Evolutionary conservation across 2,113 vertebrate genomes (phyloP).

Genomic region (Crypturellus undulatus): DNA sequence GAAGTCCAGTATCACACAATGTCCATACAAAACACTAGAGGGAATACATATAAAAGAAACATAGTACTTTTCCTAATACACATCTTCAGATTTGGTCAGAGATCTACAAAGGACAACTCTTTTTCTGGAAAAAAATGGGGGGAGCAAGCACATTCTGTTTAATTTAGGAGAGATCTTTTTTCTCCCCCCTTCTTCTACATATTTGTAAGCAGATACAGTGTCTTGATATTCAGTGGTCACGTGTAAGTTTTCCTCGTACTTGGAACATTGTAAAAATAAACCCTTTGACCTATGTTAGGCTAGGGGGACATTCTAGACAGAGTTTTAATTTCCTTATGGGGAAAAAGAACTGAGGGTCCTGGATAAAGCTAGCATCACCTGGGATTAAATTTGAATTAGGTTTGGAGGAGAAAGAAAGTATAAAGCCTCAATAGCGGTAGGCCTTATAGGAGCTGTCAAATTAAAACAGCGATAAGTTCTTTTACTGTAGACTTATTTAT

Average conservation of each 20-base stretch:
- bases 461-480: no score
- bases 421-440: no score
- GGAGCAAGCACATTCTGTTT: background rate
- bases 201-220: background rate
- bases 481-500: no score
- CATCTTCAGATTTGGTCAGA: background rate
- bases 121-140: background rate
- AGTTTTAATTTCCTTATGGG: background rate
- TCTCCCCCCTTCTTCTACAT: background rate
- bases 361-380: no score
- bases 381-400: no score
- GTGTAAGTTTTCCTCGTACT: background rate
- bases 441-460: no score
- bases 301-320: background rate
- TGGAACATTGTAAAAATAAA: constrained; percentile 9
- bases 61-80: background rate
- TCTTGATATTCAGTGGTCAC: background rate
- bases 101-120: background rate
- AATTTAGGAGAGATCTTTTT: background rate
- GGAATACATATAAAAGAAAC: background rate
- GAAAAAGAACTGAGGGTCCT: background rate
- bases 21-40: background rate
- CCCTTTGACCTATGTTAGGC: background rate
- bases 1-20: background rate
- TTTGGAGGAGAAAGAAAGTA: no score